phyloP scores from a whole-genome alignment of 2,797 vertebrate species.

The Coregonus ussuriensis region DNA sequence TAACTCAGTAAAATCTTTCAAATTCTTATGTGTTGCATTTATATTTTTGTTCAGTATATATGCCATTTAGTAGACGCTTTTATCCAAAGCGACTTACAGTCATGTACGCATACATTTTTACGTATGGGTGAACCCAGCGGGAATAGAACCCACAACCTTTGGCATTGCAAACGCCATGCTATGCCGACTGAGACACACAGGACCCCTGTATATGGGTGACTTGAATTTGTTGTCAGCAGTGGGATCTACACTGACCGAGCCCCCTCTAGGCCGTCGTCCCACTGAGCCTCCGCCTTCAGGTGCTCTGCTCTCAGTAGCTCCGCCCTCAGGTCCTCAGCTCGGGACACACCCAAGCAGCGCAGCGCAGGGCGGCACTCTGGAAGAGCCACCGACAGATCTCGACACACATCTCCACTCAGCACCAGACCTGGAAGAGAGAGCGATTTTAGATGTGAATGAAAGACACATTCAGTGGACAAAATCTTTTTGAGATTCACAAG shows the following conservation, averaged over 20 bases:
- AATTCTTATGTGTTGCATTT: too few relatives aligned
- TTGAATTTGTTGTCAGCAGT: background rate
- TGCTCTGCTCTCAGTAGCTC: slow-evolving; percentile 77
- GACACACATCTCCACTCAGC: slow-evolving; percentile 51
- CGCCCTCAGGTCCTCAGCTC: slow-evolving; percentile 75
- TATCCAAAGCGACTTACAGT: too few relatives aligned
- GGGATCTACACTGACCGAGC: slow-evolving; percentile 61
- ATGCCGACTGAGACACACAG: too few relatives aligned
- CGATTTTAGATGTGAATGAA: background rate
- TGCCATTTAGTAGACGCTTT: too few relatives aligned
- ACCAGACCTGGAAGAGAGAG: slow-evolving; percentile 45
- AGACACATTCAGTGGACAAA: background rate
- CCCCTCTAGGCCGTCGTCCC: slow-evolving; percentile 70
- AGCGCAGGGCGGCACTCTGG: slow-evolving; percentile 57
- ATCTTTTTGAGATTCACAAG: too few relatives aligned
- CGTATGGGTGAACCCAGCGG: too few relatives aligned
- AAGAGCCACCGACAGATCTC: slow-evolving; percentile 25
- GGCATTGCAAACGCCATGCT: too few relatives aligned
- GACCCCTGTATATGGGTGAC: background rate
- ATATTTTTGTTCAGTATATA: too few relatives aligned
- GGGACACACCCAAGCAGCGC: slow-evolving; percentile 58
- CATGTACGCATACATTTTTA: too few relatives aligned
- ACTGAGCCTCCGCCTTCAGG: slow-evolving; percentile 74
- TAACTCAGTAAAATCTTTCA: too few relatives aligned
- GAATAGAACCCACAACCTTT: too few relatives aligned